A percentile compares a stretch with the other conserved stretches of the same genome.
Evolutionary conservation across 2,888 invertebrate genomes (phyloP).

Genomic region (Cinara cedri): DNA sequence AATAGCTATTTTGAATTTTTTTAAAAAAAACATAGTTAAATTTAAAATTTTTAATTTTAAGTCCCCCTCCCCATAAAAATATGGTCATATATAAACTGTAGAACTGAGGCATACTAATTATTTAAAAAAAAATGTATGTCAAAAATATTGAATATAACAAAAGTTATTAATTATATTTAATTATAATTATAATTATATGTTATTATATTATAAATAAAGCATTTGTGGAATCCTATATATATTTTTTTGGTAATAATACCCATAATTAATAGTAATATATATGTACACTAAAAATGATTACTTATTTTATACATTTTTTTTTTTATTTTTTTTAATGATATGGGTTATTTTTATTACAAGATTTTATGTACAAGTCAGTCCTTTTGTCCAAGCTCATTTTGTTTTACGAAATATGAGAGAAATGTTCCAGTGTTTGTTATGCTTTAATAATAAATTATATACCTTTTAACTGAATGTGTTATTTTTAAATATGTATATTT

Average conservation of each 20-base stretch:
- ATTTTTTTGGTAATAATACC: not conserved
- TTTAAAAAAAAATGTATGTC: no score
- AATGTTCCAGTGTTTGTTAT: conserved; percentile 35
- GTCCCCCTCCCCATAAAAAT: no score
- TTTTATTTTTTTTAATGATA: conserved; percentile 49
- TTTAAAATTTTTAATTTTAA: no score
- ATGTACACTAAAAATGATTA: not conserved
- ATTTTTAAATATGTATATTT: conserved; percentile 1
- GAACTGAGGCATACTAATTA: no score
- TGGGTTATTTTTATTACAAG: conserved; percentile 32
- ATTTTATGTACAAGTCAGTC: conserved; percentile 16
- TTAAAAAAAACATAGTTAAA: no score
- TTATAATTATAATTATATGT: no score
- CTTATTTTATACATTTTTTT: conserved; percentile 39
- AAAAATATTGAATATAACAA: no score
- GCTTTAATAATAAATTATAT: not conserved
- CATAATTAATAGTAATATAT: not conserved
- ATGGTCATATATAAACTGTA: no score
- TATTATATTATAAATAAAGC: no score
- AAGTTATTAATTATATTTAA: no score
- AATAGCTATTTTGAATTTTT: no score
- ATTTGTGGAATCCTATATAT: no score
- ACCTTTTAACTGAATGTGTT: not conserved
- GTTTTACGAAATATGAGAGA: conserved; percentile 52
- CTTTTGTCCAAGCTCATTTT: not conserved